Evolutionary conservation across 2,797 vertebrate species (phyloP).

Genomic region (Sebastes diaconus): DNA sequence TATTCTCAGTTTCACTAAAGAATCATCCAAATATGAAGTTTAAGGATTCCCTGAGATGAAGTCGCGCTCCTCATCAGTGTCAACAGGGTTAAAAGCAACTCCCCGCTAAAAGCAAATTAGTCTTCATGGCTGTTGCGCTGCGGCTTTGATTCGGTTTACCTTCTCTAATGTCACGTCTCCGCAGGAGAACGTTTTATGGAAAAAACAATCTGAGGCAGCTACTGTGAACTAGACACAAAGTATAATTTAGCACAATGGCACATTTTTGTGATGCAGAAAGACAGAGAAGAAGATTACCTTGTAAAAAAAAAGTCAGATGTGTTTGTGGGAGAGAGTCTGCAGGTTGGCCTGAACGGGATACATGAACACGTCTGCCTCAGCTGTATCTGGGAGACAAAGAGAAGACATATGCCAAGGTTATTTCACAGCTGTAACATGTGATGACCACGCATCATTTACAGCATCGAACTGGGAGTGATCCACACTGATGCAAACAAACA

Average conservation of each 20-base stretch:
- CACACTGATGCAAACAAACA: not conserved
- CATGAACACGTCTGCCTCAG: constrained; percentile 59
- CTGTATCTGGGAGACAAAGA: constrained; percentile 58
- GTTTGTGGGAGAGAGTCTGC: constrained; percentile 41
- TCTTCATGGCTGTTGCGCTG: not conserved
- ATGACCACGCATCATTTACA: constrained; percentile 21
- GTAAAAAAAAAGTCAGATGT: constrained; percentile 58
- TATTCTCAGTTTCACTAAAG: constrained; percentile 35
- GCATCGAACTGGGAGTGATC: not conserved
- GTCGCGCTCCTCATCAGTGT: not conserved
- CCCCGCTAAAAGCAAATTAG: constrained; percentile 39
- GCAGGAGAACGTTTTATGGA: constrained; percentile 8
- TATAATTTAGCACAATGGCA: not conserved
- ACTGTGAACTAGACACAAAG: not conserved
- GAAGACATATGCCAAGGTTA: constrained; percentile 21
- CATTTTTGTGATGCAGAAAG: not conserved
- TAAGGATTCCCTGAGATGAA: constrained; percentile 7
- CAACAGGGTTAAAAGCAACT: constrained; percentile 32
- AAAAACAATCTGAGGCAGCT: constrained; percentile 11
- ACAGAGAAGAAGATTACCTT: constrained; percentile 62
- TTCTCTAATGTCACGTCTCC: constrained; percentile 41
- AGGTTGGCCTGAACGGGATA: constrained; percentile 47
- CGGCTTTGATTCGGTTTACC: constrained; percentile 23
- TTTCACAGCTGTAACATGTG: constrained; percentile 5
- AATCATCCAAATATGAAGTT: constrained; percentile 24